Evolutionary conservation across 2,113 vertebrate genomes (phyloP).

Genomic region (Dasyprocta punctata): DNA sequence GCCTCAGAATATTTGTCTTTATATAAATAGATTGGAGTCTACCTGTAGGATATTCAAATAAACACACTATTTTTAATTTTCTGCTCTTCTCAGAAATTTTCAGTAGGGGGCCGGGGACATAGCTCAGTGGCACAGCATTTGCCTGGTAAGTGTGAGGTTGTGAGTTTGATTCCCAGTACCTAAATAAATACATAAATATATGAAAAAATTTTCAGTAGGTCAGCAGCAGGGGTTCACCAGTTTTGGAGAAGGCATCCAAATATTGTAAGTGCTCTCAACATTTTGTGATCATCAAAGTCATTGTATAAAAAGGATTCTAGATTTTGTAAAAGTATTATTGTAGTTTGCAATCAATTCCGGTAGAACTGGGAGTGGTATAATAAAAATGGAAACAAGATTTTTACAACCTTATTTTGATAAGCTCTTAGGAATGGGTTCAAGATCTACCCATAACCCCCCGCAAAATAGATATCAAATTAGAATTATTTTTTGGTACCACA

Average conservation of each 20-base stretch:
- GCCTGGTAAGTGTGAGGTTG: too few species aligned
- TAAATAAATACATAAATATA: too few species aligned
- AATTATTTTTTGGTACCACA: background rate
- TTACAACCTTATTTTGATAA: background rate
- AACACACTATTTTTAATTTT: background rate
- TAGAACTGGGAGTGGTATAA: accelerated
- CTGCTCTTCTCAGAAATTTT: background rate
- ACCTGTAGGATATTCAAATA: conserved; percentile 37
- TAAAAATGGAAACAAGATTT: background rate
- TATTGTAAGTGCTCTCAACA: conserved; percentile 36
- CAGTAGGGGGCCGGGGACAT: background rate
- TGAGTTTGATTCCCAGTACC: too few species aligned
- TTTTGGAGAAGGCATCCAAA: background rate
- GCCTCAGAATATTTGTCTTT: conserved; percentile 24
- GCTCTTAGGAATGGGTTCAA: background rate
- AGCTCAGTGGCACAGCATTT: too few species aligned
- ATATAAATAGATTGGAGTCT: conserved; percentile 23
- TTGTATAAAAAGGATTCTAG: background rate
- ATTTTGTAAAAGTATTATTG: background rate
- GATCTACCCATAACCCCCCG: background rate
- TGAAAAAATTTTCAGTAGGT: background rate
- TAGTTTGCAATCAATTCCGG: background rate
- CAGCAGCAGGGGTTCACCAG: background rate
- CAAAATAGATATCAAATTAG: background rate
- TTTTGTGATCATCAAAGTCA: background rate